phyloP scores from a whole-genome alignment of 2,888 invertebrate species.

The Ectobius pallidus region DNA sequence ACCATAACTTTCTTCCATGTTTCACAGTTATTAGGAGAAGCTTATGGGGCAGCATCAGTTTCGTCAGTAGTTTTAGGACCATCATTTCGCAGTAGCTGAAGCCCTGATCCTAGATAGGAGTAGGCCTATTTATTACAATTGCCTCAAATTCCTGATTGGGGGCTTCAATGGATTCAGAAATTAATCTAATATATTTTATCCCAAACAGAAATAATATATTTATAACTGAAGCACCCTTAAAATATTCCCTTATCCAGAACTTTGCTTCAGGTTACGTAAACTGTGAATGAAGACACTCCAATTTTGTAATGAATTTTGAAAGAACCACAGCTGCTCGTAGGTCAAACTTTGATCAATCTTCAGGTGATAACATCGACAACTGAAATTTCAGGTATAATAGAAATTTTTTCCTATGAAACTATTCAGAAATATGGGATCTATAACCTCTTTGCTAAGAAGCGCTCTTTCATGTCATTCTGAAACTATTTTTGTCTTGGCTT shows the following conservation, averaged over 20 bases:
- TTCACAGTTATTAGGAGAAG: background rate
- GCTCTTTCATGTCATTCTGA: background rate
- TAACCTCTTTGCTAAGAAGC: background rate
- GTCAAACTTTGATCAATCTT: background rate
- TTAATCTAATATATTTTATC: too few relatives aligned
- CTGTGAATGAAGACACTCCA: background rate
- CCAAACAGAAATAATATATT: too few relatives aligned
- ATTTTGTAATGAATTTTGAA: background rate
- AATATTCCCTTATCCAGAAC: too few relatives aligned
- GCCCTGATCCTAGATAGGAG: slow-evolving; percentile 7
- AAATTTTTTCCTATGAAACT: background rate
- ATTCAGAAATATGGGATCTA: background rate
- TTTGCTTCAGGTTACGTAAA: too few relatives aligned
- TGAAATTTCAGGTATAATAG: background rate
- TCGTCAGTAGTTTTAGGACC: too few relatives aligned
- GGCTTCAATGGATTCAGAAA: too few relatives aligned
- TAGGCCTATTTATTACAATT: too few relatives aligned
- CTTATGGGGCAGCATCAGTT: background rate
- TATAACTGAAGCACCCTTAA: too few relatives aligned
- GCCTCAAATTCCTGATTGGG: too few relatives aligned
- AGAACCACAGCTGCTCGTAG: background rate
- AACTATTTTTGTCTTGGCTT: background rate
- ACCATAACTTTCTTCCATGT: background rate
- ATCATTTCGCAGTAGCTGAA: too few relatives aligned
- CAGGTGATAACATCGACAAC: background rate